Evolutionary conservation across 2,888 invertebrate genomes (phyloP).

Genomic region (Diadromus collaris): DNA sequence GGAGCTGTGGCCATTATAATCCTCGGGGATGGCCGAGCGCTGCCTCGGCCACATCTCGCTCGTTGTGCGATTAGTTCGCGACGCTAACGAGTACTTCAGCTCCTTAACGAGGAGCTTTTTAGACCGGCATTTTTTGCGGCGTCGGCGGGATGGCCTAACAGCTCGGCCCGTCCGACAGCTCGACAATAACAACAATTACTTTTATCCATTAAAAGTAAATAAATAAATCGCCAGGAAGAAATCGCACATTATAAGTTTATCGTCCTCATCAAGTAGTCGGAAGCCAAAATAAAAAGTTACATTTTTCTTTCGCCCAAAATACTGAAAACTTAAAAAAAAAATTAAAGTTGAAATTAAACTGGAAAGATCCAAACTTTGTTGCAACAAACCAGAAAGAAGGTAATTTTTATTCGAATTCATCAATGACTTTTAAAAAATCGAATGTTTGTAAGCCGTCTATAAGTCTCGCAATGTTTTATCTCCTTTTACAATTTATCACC

Average conservation of each 20-base stretch:
- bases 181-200: constrained; percentile 3
- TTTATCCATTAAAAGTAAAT: not conserved
- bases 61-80: constrained; percentile 46
- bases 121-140: constrained; percentile 23
- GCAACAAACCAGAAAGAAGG: too few species aligned
- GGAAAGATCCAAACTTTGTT: not conserved
- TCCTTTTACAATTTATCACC: not conserved
- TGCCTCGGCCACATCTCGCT: constrained; percentile 18
- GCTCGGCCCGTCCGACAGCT: constrained; percentile 34
- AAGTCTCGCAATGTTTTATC: not conserved
- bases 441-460: not conserved
- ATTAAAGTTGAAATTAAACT: not conserved
- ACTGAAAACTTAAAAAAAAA: not conserved
- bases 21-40: constrained; percentile 28
- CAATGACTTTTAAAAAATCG: too few species aligned
- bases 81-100: constrained; percentile 51
- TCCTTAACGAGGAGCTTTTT: constrained; percentile 50
- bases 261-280: not conserved
- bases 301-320: not conserved
- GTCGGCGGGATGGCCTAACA: constrained; percentile 17
- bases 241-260: not conserved
- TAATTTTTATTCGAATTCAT: too few species aligned
- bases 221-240: not conserved
- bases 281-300: not conserved
- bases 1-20: constrained; percentile 43